These are phyloP conservation scores for Yponomeuta evonymella DNA, from an alignment of 2,888 invertebrate genomes.

Conservation along the genomic window DNA sequence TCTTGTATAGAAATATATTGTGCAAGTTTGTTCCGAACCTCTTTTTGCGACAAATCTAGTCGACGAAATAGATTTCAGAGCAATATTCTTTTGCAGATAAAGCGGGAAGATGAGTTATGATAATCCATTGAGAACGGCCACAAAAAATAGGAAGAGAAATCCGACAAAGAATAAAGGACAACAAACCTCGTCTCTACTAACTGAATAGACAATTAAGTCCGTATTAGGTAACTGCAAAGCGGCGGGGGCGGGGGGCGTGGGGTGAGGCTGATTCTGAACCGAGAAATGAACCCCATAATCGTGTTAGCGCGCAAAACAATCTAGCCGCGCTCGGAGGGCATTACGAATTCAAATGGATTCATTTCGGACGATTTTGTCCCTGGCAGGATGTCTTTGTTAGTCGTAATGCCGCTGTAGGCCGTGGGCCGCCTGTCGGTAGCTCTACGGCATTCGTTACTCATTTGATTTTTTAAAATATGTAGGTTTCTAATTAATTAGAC, in stretches of 20 bases:
- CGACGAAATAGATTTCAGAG: neutral
- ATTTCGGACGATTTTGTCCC: conserved; percentile 12
- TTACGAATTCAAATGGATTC: conserved; percentile 17
- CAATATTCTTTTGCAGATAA: neutral
- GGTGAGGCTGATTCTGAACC: neutral
- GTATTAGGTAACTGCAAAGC: neutral
- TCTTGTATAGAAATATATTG: too few species aligned
- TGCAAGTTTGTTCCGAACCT: neutral
- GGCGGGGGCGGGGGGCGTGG: neutral
- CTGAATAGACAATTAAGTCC: neutral
- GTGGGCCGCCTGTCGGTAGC: neutral
- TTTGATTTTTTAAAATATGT: too few species aligned
- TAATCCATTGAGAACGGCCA: neutral
- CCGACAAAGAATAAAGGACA: neutral
- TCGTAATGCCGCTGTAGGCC: neutral
- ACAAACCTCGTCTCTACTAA: neutral
- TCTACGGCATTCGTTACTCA: too few species aligned
- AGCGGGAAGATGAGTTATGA: neutral
- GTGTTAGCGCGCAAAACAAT: conserved; percentile 14
- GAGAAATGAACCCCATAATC: conserved; percentile 11
- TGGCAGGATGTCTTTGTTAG: conserved; percentile 8
- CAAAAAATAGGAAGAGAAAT: neutral
- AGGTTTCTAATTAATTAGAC: too few species aligned
- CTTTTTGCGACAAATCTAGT: neutral
- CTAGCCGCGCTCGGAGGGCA: conserved; percentile 8